A percentile compares a stretch with the other conserved stretches of the same genome.
Conservation (phyloP, 2,113 vertebrate species). For the Pterocles burchelli region DNA sequence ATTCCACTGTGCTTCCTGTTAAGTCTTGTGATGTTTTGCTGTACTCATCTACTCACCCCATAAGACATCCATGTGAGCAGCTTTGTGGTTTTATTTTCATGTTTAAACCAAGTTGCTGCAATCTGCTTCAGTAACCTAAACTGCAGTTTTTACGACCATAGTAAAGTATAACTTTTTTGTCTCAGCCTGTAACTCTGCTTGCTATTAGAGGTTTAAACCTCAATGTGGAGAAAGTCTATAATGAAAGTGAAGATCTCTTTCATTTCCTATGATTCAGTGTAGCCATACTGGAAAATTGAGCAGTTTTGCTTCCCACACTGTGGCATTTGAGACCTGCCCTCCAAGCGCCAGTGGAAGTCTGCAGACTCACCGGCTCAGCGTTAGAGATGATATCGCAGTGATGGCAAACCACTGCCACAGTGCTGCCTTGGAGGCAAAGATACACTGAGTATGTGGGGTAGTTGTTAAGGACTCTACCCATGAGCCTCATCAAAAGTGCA, state of each 20-base stretch:
- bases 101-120: constrained; percentile 18
- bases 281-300: not conserved
- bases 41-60: not conserved
- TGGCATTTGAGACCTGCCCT: not conserved
- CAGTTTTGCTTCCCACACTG: rapidly evolving
- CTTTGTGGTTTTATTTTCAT: constrained; percentile 37
- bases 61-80: constrained; percentile 43
- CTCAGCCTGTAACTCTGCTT: constrained; percentile 29
- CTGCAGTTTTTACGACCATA: constrained; percentile 1
- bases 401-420: not conserved
- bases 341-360: rapidly evolving
- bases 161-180: constrained; percentile 18
- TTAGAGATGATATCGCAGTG: not conserved
- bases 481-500: not conserved
- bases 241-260: constrained; percentile 23
- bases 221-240: not conserved
- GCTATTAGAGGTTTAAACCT: constrained; percentile 48
- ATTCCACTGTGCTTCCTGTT: not conserved
- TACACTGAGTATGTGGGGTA: not conserved
- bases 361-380: rapidly evolving
- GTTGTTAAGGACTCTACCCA: not conserved
- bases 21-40: not conserved
- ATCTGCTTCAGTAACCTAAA: constrained; percentile 46
- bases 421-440: not conserved
- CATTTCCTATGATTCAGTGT: not conserved